These are phyloP conservation scores for Tachuris rubrigastra DNA, from an alignment of 2,113 vertebrate species.

Conservation along the genomic window DNA sequence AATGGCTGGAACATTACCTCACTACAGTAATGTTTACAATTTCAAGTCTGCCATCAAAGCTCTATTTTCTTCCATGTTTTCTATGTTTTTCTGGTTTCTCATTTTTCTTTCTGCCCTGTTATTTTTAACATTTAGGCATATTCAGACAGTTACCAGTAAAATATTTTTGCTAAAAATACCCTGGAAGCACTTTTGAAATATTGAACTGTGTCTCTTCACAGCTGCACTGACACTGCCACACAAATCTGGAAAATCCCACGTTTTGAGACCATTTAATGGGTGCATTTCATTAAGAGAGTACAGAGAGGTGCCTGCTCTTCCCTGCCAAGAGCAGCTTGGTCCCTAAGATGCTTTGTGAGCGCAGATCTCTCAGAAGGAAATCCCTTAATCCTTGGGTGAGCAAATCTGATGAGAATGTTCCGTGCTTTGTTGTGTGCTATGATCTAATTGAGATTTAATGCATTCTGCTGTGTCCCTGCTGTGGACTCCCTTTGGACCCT, in stretches of 20 bases:
- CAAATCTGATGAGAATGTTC: conserved; percentile 25
- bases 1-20: neutral
- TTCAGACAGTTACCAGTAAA: neutral
- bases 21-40: neutral
- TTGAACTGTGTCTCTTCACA: neutral
- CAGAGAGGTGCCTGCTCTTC: neutral
- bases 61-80: neutral
- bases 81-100: neutral
- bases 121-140: neutral
- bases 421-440: conserved; percentile 52
- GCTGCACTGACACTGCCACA: neutral
- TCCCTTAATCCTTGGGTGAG: conserved; percentile 66
- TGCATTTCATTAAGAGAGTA: neutral
- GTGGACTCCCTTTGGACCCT: conserved; percentile 16
- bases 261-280: neutral
- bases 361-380: neutral
- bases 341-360: neutral
- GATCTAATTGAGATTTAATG: conserved; percentile 83
- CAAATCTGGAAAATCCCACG: neutral
- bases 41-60: neutral
- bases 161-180: neutral
- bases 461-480: conserved; percentile 71
- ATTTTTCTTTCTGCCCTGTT: neutral
- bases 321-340: fast-evolving
- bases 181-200: neutral